Conservation (phyloP, 2,113 vertebrate genomes). For the Penelope pileata region DNA sequence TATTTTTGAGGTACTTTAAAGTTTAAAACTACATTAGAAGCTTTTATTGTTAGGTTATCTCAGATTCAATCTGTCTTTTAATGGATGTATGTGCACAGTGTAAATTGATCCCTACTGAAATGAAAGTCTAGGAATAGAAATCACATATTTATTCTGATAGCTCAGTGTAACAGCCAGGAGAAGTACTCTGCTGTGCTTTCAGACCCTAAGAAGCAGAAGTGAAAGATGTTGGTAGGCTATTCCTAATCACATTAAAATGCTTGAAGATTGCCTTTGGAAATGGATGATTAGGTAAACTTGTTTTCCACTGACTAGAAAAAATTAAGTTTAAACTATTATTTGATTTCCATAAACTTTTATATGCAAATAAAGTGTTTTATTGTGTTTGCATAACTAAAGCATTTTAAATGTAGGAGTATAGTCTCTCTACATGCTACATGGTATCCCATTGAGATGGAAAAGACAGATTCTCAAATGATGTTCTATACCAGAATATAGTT, state of each 20-base stretch:
- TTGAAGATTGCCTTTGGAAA: not conserved
- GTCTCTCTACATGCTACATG: not conserved
- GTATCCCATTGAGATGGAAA: not conserved
- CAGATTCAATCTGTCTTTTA: slow-evolving; percentile 1
- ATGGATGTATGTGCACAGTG: not conserved
- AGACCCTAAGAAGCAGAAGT: not conserved
- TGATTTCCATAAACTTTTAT: not conserved
- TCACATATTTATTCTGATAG: not conserved
- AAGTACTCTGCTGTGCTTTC: not conserved
- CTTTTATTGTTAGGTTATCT: slow-evolving; percentile 29
- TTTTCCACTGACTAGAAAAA: not conserved
- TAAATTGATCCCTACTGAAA: not conserved
- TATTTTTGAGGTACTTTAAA: not conserved
- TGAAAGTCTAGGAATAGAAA: not conserved
- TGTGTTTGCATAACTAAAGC: not conserved
- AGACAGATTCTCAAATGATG: not conserved
- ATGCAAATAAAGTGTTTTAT: not conserved
- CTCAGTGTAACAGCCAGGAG: not conserved
- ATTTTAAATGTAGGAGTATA: not conserved
- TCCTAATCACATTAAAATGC: not conserved
- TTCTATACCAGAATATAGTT: not conserved
- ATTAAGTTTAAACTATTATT: not conserved
- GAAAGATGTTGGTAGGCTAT: not conserved
- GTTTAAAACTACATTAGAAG: not conserved
- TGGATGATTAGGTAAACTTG: not conserved